Evolutionary conservation across 2,888 invertebrate genomes (phyloP).

Genomic region (Saturnia pavonia): DNA sequence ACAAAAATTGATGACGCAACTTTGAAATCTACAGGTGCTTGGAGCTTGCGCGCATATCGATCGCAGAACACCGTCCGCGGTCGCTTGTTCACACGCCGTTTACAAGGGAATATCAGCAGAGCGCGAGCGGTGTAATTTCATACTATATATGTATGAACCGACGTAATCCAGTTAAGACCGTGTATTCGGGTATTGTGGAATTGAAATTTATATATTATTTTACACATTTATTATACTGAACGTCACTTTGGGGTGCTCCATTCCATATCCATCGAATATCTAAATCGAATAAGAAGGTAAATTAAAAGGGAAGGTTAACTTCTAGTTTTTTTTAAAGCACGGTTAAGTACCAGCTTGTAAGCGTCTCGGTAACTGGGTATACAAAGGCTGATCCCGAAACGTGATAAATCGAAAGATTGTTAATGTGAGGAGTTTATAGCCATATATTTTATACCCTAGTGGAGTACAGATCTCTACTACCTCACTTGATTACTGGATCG

Average conservation of each 20-base stretch:
- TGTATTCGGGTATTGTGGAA: not conserved
- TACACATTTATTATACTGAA: not conserved
- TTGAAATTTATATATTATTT: constrained; percentile 8
- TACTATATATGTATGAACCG: constrained; percentile 13
- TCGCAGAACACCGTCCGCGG: constrained; percentile 29
- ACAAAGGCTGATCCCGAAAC: too few species aligned
- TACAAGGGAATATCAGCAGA: constrained; percentile 16
- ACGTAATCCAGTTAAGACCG: not conserved
- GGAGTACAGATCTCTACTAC: too few species aligned
- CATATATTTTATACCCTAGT: too few species aligned
- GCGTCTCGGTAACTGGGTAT: too few species aligned
- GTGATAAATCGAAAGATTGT: too few species aligned
- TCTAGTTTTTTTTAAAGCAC: not conserved
- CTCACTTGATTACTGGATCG: too few species aligned
- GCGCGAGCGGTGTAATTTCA: constrained; percentile 20
- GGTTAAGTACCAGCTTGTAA: too few species aligned
- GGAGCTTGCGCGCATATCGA: constrained; percentile 37
- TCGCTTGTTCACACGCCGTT: constrained; percentile 27
- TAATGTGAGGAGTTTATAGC: too few species aligned
- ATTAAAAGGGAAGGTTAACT: not conserved
- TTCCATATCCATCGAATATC: too few species aligned
- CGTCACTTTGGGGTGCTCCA: not conserved
- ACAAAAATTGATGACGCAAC: constrained; percentile 10
- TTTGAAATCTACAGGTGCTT: constrained; percentile 27
- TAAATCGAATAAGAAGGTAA: not conserved